Evolutionary conservation across 2,113 vertebrate genomes (phyloP).

Genomic region (Falcunculus frontatus): DNA sequence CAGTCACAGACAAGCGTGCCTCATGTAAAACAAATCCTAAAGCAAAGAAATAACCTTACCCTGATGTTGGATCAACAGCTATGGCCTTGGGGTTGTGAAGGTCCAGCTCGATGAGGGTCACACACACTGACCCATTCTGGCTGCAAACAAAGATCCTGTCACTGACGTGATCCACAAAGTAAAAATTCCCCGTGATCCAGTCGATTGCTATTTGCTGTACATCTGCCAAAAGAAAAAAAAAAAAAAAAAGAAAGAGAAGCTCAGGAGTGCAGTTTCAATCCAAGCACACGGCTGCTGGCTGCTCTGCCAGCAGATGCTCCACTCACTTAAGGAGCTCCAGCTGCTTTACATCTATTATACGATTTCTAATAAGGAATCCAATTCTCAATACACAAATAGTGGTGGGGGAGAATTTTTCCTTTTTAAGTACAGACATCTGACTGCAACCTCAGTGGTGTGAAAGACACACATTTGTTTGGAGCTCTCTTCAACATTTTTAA

Average conservation of each 20-base stretch:
- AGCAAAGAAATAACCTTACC: conserved; percentile 75
- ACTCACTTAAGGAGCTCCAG: not conserved
- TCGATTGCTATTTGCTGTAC: conserved; percentile 91
- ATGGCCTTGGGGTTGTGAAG: conserved; percentile 90
- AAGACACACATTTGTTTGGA: not conserved
- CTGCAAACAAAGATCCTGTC: conserved; percentile 90
- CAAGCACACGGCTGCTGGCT: not conserved
- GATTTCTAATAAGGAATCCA: not conserved
- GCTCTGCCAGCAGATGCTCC: not conserved
- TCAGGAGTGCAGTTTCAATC: not conserved
- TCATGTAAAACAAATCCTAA: not conserved
- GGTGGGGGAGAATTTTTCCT: not conserved
- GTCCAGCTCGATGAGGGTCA: conserved; percentile 89
- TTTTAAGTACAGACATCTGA: not conserved
- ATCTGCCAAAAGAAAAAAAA: conserved; percentile 68
- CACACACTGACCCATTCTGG: conserved; percentile 81
- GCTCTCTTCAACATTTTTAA: not conserved
- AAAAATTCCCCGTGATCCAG: conserved; percentile 94
- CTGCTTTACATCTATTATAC: not conserved
- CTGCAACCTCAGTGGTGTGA: not conserved
- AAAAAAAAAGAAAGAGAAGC: not conserved
- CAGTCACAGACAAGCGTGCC: not conserved
- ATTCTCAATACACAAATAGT: not conserved
- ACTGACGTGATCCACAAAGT: conserved; percentile 87
- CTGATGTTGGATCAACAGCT: conserved; percentile 88